phyloP scores from a whole-genome alignment of 1,140 invertebrate species.

The Neomicropteryx cornuta region DNA sequence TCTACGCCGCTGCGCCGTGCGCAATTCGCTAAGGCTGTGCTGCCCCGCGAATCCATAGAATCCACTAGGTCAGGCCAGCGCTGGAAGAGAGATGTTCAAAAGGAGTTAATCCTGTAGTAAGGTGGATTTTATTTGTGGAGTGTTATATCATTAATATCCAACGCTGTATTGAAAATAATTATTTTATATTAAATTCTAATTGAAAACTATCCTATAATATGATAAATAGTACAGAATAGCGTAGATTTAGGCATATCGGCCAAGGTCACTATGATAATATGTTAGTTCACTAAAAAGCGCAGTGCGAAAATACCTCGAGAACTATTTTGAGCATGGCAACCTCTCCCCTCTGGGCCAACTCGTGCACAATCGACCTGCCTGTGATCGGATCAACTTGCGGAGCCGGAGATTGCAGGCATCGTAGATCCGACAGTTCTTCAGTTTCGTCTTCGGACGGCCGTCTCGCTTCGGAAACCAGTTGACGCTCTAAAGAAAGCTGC shows the following conservation, averaged over 20 bases:
- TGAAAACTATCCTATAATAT: too few species aligned
- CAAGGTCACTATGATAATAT: too few species aligned
- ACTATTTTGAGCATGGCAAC: conserved; percentile 23
- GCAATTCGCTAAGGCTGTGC: conserved; percentile 73
- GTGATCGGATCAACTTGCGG: conserved; percentile 19
- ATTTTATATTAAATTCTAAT: too few species aligned
- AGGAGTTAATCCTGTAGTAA: too few species aligned
- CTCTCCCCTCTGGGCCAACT: conserved; percentile 27
- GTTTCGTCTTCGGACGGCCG: conserved; percentile 8
- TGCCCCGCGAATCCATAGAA: conserved; percentile 57
- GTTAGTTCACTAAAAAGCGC: too few species aligned
- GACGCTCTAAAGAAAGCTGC: conserved; percentile 15
- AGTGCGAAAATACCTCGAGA: conserved; percentile 21
- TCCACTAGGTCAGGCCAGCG: conserved; percentile 20
- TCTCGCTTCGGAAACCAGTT: conserved; percentile 13
- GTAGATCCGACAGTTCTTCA: conserved; percentile 15
- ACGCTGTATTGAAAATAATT: too few species aligned
- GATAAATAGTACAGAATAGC: too few species aligned
- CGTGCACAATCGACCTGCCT: conserved; percentile 23
- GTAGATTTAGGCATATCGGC: too few species aligned
- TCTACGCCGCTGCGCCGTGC: conserved; percentile 69
- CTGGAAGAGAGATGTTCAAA: too few species aligned
- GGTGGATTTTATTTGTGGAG: too few species aligned
- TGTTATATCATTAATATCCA: too few species aligned
- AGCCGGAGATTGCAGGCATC: conserved; percentile 18